A percentile compares a stretch with the other conserved stretches of the same genome.
Evolutionary conservation across 2,888 invertebrate genomes (phyloP).

Genomic region (Zele albiditarsus): DNA sequence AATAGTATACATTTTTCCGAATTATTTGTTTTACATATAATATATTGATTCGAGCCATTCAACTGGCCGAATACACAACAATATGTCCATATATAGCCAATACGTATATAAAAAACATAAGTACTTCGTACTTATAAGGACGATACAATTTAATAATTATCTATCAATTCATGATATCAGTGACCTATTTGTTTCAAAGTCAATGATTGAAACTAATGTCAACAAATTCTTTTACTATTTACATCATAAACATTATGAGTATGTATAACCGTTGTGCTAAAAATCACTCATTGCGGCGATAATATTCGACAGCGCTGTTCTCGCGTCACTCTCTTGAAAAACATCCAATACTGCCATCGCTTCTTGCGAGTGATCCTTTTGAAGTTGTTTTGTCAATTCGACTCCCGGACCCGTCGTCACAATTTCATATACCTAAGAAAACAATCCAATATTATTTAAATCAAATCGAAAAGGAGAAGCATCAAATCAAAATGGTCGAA

Average conservation of each 20-base stretch:
- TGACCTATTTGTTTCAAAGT: not conserved
- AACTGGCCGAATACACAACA: not conserved
- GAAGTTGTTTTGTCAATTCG: constrained; percentile 82
- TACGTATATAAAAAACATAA: not conserved
- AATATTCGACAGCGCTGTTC: constrained; percentile 89
- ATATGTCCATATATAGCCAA: not conserved
- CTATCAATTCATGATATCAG: not conserved
- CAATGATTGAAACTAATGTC: not conserved
- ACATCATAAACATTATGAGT: not conserved
- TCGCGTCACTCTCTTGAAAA: constrained; percentile 87
- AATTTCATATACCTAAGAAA: constrained; percentile 75
- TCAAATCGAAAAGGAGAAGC: not conserved
- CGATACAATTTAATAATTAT: not conserved
- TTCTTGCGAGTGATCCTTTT: constrained; percentile 83
- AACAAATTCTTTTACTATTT: constrained; percentile 27
- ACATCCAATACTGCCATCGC: constrained; percentile 84
- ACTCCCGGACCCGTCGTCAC: constrained; percentile 82
- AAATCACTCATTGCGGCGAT: constrained; percentile 88
- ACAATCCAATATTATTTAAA: constrained; percentile 14
- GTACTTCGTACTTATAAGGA: not conserved
- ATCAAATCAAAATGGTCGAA: no score
- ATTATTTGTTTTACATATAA: not conserved
- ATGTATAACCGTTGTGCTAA: constrained; percentile 57
- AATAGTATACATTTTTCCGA: not conserved
- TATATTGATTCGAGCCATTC: not conserved